Evolutionary conservation across 2,797 vertebrate genomes (phyloP).

Genomic region (Hoplostethus mediterraneus): DNA sequence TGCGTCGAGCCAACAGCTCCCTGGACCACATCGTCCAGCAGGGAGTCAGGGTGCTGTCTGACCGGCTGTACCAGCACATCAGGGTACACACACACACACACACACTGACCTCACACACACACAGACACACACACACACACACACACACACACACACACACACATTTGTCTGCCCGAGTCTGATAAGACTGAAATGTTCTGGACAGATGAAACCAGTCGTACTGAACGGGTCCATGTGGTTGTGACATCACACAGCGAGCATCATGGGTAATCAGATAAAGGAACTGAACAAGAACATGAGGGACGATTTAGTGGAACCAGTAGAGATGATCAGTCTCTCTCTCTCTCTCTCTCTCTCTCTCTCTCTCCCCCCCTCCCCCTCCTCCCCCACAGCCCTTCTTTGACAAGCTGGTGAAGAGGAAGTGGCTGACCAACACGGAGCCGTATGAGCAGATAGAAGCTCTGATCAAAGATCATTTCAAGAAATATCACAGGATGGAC

Average conservation of each 20-base stretch:
- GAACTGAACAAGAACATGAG: too few species aligned
- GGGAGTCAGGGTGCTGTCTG: slow-evolving; percentile 86
- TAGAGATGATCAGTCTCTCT: too few species aligned
- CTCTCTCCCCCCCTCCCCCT: too few species aligned
- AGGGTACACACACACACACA: slow-evolving; percentile 76
- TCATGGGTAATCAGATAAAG: too few species aligned
- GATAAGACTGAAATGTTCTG: too few species aligned
- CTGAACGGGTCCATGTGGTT: too few species aligned
- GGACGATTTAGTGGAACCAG: too few species aligned
- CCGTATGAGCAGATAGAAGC: slow-evolving; percentile 88
- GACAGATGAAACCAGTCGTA: too few species aligned
- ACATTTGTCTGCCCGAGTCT: neutral
- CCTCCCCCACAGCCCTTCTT: slow-evolving; percentile 85
- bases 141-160: slow-evolving; percentile 27
- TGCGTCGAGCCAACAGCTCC: slow-evolving; percentile 80
- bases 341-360: too few species aligned
- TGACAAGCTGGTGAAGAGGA: slow-evolving; percentile 90
- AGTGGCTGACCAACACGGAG: slow-evolving; percentile 89
- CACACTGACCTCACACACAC: slow-evolving; percentile 10
- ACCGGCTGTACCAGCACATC: slow-evolving; percentile 88
- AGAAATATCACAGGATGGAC: slow-evolving; percentile 87
- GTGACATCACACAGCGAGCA: too few species aligned
- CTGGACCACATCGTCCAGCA: slow-evolving; percentile 87
- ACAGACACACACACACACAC: slow-evolving; percentile 18
- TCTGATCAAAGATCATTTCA: slow-evolving; percentile 84